Base-by-base conservation (phyloP, 2,113 vertebrate genomes). In the Chrysochloris asiatica region DNA sequence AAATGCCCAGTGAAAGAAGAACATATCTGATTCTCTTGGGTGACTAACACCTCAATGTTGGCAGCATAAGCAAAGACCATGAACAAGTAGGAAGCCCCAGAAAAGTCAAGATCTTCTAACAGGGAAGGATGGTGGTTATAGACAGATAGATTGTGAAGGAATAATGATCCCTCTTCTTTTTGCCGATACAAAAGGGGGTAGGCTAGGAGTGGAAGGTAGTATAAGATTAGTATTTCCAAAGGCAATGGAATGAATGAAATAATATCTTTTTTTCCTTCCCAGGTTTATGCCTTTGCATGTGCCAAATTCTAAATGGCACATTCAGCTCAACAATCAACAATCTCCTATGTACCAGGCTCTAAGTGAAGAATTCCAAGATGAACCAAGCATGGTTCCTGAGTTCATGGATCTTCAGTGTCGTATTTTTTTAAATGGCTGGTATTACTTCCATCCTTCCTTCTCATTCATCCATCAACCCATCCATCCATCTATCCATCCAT, bases 301-400 rank as follows among this genome's bases (percentile, higher is more conserved):
- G 33, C n/a, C 22, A 30, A 9, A 61, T 61, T 61, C 26, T 61
- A 6, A 56, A 67, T 22, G 48, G 3, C 38, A 56, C 2, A 33
- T 19, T 22, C 1, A 56, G 61, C 33, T 84, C 26, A 79, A 84
- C 47, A 41, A 82, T 36, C 14, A 87, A 61, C 36, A 13, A 24
- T 88, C 21, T 84, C 61, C 38, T 90, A 41, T 71, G 45, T 69
- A 50, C 76, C 69, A 63, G 45, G 72, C 22, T 90, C 14, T 8
- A 79, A 86, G 54, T 52, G 63, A 85, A 81, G 43, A 94, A 83
- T 88, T 67, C n/a, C 87, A 91, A 88, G 45, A n/a, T 10, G 28
- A 83, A 79, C 5, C 12, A 76, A 71, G 38, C n/a, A 47, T 52
- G 8, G 4, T 82, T 91, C 33, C n/a, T 28, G 50, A 76, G 63